Conservation (phyloP, 2,113 vertebrate species). For the Lepus timidus region DNA sequence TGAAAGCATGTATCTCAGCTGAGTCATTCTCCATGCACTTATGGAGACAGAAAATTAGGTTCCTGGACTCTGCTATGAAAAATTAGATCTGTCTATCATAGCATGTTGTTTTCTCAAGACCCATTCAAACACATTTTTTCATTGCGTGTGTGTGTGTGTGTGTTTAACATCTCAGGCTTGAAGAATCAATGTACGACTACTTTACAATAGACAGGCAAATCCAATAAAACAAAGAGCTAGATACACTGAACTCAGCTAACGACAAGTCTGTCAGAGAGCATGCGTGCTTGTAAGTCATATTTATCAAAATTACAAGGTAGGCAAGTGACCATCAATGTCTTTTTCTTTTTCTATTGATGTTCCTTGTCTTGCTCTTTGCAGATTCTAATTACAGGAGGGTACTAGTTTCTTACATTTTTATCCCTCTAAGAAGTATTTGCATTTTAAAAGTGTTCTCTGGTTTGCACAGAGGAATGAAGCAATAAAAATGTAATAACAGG, state of each 20-base stretch:
- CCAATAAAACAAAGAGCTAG: neutral
- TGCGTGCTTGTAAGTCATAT: neutral
- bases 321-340: too few relatives aligned
- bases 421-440: neutral
- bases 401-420: neutral
- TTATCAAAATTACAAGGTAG: neutral
- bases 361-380: neutral
- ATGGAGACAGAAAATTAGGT: conserved; percentile 57
- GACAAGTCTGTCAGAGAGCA: neutral
- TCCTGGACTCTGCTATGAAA: conserved; percentile 52
- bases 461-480: neutral
- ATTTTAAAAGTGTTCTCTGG: neutral
- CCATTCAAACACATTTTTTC: neutral
- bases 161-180: neutral
- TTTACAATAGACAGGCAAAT: neutral
- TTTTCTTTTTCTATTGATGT: too few relatives aligned
- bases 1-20: neutral
- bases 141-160: too few relatives aligned
- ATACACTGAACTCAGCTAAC: neutral
- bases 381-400: neutral
- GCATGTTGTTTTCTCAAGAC: conserved; percentile 29
- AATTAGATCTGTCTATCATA: conserved; percentile 1
- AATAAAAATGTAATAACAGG: neutral
- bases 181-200: neutral
- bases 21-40: neutral